Conservation (phyloP, 2,797 vertebrate genomes). For the Peromyscus melanophrys region DNA sequence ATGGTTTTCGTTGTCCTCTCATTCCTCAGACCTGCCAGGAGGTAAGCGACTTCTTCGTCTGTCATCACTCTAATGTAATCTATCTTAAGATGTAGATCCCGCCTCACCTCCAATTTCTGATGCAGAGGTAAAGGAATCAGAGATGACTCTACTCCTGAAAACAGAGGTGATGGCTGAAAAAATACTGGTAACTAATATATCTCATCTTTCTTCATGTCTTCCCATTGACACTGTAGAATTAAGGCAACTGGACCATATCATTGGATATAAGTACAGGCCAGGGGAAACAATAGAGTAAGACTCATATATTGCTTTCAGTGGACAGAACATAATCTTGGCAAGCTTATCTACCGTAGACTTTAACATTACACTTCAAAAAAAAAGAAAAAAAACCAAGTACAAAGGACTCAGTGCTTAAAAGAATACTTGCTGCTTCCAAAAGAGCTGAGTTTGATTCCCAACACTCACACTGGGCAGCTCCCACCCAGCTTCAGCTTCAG, state of each 20-base stretch:
- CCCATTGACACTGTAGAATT: neutral
- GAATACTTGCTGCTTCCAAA: neutral
- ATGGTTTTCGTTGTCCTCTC: neutral
- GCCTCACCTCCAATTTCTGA: constrained; percentile 22
- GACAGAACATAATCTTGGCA: neutral
- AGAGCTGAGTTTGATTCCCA: neutral
- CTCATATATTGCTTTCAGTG: neutral
- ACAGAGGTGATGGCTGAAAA: neutral
- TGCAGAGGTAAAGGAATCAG: constrained; percentile 22
- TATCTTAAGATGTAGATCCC: constrained; percentile 42
- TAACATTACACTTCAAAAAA: constrained; percentile 17
- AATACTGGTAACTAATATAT: constrained; percentile 8
- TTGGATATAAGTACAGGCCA: neutral
- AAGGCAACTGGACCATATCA: neutral
- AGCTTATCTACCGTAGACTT: neutral
- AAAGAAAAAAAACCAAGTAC: neutral
- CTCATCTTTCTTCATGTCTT: constrained; percentile 41
- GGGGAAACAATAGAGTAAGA: neutral
- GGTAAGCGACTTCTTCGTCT: constrained; percentile 46
- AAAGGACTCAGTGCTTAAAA: neutral
- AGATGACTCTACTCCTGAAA: neutral
- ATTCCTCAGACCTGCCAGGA: constrained; percentile 46
- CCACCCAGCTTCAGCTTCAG: neutral
- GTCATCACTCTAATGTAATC: neutral
- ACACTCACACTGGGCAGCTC: neutral